A percentile compares a stretch with the other conserved stretches of the same genome.
phyloP scores from a whole-genome alignment of 1,140 invertebrate species.

The Rhynchophorus ferrugineus region DNA sequence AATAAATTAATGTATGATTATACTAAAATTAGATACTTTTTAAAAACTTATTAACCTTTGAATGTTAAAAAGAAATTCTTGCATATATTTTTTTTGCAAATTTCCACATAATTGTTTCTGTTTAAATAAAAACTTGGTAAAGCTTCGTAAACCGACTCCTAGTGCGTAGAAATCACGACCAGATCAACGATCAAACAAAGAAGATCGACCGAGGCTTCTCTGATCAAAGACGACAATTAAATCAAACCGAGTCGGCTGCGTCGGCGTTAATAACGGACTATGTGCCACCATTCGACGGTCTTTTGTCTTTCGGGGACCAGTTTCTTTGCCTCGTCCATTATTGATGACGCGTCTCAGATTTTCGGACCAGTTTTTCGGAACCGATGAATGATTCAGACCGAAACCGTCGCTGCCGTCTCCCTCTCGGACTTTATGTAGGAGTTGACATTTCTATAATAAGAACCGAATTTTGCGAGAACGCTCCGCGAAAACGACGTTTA shows the following conservation, averaged over 20 bases:
- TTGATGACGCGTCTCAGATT: conserved; percentile 15
- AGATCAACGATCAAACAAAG: too few relatives aligned
- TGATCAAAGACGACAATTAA: conserved; percentile 2
- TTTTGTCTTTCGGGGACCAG: conserved; percentile 8
- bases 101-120: too few relatives aligned
- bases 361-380: conserved; percentile 16
- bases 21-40: too few relatives aligned
- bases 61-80: too few relatives aligned
- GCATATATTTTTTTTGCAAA: too few relatives aligned
- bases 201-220: not conserved
- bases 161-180: too few relatives aligned
- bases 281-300: conserved; percentile 13
- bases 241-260: conserved; percentile 6
- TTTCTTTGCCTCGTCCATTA: conserved; percentile 17
- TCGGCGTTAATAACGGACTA: conserved; percentile 20
- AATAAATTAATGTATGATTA: too few relatives aligned
- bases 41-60: too few relatives aligned
- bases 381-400: conserved; percentile 10
- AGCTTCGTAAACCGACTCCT: too few relatives aligned
- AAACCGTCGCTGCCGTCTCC: not conserved
- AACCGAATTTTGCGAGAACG: not conserved
- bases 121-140: too few relatives aligned
- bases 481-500: too few relatives aligned
- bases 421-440: not conserved
- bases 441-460: not conserved